These are phyloP conservation scores for Drosophila nigrodunni DNA, from an alignment of 1,140 invertebrate species.

Conservation along the genomic window DNA sequence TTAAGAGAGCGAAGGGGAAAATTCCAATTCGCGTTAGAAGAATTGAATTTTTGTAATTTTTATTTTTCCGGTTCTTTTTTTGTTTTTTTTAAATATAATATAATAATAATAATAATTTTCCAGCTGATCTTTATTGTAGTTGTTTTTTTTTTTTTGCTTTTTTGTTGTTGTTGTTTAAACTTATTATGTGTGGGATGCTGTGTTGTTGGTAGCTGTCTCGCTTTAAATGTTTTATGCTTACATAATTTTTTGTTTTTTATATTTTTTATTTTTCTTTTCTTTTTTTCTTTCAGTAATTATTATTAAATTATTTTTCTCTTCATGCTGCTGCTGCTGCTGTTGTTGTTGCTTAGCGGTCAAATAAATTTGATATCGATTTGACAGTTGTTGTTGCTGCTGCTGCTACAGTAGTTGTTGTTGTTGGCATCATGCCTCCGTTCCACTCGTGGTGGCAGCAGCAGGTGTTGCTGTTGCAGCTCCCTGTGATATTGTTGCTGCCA, in stretches of 20 bases:
- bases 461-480: slow-evolving; percentile 24
- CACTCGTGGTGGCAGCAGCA: slow-evolving; percentile 39
- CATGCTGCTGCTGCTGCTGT: slow-evolving; percentile 64
- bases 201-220: slow-evolving; percentile 79
- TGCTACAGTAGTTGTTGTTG: slow-evolving; percentile 48
- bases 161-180: slow-evolving; percentile 68
- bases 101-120: slow-evolving; percentile 83
- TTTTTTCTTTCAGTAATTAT: slow-evolving; percentile 74
- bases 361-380: slow-evolving; percentile 61
- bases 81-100: slow-evolving; percentile 70
- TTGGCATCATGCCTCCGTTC: slow-evolving; percentile 39
- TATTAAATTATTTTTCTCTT: slow-evolving; percentile 79
- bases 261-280: slow-evolving; percentile 47
- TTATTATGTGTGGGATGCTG: slow-evolving; percentile 79
- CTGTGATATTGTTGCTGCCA: slow-evolving; percentile 28
- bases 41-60: slow-evolving; percentile 81
- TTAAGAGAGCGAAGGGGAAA: not conserved
- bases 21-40: slow-evolving; percentile 32
- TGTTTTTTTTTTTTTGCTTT: slow-evolving; percentile 29
- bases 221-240: slow-evolving; percentile 81
- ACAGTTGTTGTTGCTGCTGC: slow-evolving; percentile 47
- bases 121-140: slow-evolving; percentile 82
- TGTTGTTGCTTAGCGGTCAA: slow-evolving; percentile 42
- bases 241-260: slow-evolving; percentile 75
- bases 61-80: slow-evolving; percentile 73